Evolutionary conservation across 2,113 vertebrate genomes (phyloP), one percentile per base, ranked within the genome.

Genomic region (Neopipo cinnamomea): DNA sequence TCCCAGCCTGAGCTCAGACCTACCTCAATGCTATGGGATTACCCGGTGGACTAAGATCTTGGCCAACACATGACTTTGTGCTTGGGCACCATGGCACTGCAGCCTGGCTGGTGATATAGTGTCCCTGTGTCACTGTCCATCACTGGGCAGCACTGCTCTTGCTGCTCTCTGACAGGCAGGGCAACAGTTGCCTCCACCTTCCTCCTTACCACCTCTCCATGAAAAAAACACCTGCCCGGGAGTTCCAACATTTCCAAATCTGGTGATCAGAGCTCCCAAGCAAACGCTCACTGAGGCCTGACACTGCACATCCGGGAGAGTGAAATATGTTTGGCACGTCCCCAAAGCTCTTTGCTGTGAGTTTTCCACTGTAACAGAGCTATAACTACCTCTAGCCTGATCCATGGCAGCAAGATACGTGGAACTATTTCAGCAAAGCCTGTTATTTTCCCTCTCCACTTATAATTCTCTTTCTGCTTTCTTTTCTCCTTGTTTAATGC

Each of bases 51-150:
- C 46, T 55, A n/a, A 59, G 49, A 28, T 80, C 59, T 47, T 8
- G 3, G 53, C 11, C 14, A 3, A 2, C 12, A 35, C 0, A 0
- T 4, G 46, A 4, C 10, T 44, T n/a, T n/a, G n/a, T 56, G 47
- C 67, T 63, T 5, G 6, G 14, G 27, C 11, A 18, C 33, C 3
- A 3, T 0, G 8, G 33, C 53, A 42, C n/a, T 39, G 44, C 37
- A 42, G 8, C 53, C 37, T 44, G 12, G 25, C 25, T 8, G 13
- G 23, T 5, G 42, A 66, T 0, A 1, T 13, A 1, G 10, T 27
- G 23, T 8, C 47, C 17, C 17, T 47, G 7, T 6, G 42, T 35
- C 39, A 3, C 4, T 14, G 25, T 4, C 49, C 59, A 3, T 55
- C 27, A 0, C 1, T 1, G n/a, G 9, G 9, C 70, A 70, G 50